A percentile compares a stretch with the other conserved stretches of the same genome.
These are phyloP conservation scores for Helleia helle DNA, from an alignment of 2,888 invertebrate species.

Conservation along the genomic window DNA sequence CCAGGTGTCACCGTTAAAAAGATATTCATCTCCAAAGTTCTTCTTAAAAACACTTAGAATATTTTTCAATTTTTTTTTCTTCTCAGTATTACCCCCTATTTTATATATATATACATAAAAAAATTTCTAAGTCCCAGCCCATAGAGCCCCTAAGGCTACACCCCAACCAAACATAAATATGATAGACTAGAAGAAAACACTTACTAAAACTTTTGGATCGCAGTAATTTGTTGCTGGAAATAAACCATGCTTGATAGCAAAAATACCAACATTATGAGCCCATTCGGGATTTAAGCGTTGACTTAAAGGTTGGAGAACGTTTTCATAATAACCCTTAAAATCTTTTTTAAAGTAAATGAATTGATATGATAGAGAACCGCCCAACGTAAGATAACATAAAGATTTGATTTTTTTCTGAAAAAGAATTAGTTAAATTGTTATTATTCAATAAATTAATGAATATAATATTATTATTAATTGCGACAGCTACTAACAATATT, in stretches of 20 bases:
- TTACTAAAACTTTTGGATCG: constrained; percentile 80
- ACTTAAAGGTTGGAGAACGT: constrained; percentile 80
- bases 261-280: constrained; percentile 86
- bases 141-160: no score
- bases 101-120: no score
- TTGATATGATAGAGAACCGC: constrained; percentile 78
- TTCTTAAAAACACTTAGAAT: no score
- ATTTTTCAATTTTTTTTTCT: no score
- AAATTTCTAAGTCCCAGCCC: no score
- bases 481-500: constrained; percentile 21
- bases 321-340: constrained; percentile 85
- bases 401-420: constrained; percentile 81
- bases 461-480: not conserved
- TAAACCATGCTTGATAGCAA: constrained; percentile 83
- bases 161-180: no score
- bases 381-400: constrained; percentile 75
- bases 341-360: constrained; percentile 81
- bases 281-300: constrained; percentile 85
- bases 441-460: not conserved
- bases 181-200: constrained; percentile 20
- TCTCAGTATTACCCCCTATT: no score
- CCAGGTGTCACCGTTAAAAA: no score
- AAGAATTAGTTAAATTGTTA: not conserved
- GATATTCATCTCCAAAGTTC: no score
- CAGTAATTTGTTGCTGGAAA: constrained; percentile 74